Evolutionary conservation across 2,113 vertebrate genomes (phyloP).

Genomic region (Psittacus erithacus): DNA sequence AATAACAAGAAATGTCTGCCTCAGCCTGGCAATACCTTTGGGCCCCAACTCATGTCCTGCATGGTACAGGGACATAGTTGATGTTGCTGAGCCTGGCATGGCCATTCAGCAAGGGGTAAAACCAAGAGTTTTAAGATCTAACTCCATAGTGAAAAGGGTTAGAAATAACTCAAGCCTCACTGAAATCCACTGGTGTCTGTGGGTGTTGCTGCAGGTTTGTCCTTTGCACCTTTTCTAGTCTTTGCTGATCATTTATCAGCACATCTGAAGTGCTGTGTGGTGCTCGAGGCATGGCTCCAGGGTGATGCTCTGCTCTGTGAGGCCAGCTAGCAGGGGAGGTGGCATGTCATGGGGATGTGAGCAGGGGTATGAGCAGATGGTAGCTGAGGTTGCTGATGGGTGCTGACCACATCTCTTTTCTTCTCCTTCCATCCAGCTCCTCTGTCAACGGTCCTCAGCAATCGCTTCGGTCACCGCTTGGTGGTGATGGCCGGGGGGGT

Average conservation of each 20-base stretch:
- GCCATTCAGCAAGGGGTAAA: neutral
- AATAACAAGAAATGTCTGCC: neutral
- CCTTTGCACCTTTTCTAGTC: neutral
- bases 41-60: fast-evolving
- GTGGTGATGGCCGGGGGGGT: slow-evolving; percentile 92
- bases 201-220: neutral
- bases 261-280: neutral
- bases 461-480: slow-evolving; percentile 86
- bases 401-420: neutral
- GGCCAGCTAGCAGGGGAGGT: neutral
- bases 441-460: slow-evolving; percentile 87
- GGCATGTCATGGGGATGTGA: neutral
- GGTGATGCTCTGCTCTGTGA: neutral
- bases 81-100: fast-evolving
- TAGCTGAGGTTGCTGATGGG: neutral
- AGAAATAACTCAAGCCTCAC: neutral
- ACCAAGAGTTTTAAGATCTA: neutral
- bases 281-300: neutral
- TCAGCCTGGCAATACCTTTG: neutral
- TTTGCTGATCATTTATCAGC: neutral
- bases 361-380: neutral
- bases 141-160: neutral
- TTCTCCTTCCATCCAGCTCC: slow-evolving; percentile 77
- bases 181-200: neutral
- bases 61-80: fast-evolving